A percentile compares a stretch with the other conserved stretches of the same genome.
phyloP scores from a whole-genome alignment of 1,140 invertebrate genomes.

The Helicoverpa armigera region DNA sequence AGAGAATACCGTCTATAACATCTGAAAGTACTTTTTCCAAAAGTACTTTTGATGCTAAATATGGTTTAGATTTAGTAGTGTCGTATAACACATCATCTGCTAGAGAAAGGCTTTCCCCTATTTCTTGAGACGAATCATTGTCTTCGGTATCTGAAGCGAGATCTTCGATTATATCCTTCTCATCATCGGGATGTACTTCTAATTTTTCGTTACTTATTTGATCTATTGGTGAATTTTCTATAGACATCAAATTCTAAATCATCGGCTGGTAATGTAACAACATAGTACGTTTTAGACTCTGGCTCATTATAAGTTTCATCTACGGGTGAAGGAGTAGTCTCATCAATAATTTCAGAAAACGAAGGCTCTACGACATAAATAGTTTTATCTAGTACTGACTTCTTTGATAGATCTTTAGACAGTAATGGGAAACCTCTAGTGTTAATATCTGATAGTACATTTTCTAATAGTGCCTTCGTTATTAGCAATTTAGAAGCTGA shows the following conservation, averaged over 20 bases:
- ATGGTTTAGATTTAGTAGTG: background rate
- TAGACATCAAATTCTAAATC: background rate
- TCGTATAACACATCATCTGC: background rate
- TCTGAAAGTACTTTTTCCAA: conserved; percentile 9
- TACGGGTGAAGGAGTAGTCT: background rate
- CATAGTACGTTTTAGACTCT: background rate
- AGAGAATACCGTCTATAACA: background rate
- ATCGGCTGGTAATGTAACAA: background rate
- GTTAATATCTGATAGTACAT: background rate
- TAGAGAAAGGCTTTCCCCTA: background rate
- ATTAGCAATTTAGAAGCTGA: background rate
- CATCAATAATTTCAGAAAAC: background rate
- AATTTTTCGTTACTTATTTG: background rate
- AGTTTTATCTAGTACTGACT: background rate
- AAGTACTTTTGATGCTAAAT: conserved; percentile 3
- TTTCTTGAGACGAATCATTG: background rate
- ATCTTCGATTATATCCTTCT: background rate
- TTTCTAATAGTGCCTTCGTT: conserved; percentile 12
- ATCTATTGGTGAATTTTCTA: background rate
- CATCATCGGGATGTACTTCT: background rate
- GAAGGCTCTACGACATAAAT: background rate
- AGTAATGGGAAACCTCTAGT: background rate
- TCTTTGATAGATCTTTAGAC: background rate
- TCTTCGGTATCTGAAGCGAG: background rate
- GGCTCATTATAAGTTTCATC: background rate